phyloP scores from a whole-genome alignment of 2,888 invertebrate genomes.

The Drosophila quinaria region DNA sequence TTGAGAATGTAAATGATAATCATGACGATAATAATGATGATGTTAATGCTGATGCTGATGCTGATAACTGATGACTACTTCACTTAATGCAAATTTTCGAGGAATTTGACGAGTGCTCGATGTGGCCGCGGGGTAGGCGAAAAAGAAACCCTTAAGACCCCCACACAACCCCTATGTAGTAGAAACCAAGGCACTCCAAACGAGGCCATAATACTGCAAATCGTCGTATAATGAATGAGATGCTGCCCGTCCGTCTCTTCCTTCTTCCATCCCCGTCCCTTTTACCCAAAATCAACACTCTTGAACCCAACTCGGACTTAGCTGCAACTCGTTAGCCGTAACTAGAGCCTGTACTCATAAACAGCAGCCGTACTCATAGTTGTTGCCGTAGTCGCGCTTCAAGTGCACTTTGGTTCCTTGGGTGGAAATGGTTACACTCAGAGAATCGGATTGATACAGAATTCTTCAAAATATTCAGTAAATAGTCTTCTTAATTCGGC shows the following conservation, averaged over 20 bases:
- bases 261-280: not conserved
- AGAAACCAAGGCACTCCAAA: slow-evolving; percentile 50
- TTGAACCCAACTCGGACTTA: slow-evolving; percentile 24
- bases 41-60: slow-evolving; percentile 54
- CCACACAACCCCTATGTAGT: slow-evolving; percentile 9
- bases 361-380: slow-evolving; percentile 41
- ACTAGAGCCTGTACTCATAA: slow-evolving; percentile 36
- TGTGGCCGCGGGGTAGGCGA: slow-evolving; percentile 39
- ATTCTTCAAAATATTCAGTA: too few species aligned
- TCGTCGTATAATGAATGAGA: slow-evolving; percentile 77
- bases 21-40: slow-evolving; percentile 28
- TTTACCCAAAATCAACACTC: not conserved
- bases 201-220: slow-evolving; percentile 80
- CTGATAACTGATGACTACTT: slow-evolving; percentile 80
- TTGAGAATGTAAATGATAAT: not conserved
- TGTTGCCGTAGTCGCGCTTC: slow-evolving; percentile 47
- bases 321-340: slow-evolving; percentile 67
- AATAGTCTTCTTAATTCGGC: too few species aligned
- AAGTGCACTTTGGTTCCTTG: slow-evolving; percentile 52
- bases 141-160: slow-evolving; percentile 23
- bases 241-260: slow-evolving; percentile 20
- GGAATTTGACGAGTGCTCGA: slow-evolving; percentile 62
- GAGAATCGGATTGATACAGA: not conserved
- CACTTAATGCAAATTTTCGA: slow-evolving; percentile 81
- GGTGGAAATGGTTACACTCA: slow-evolving; percentile 12